Evolutionary conservation across 2,888 invertebrate species (phyloP), one percentile per base, ranked within the genome.

Genomic region (Trachelus iudaicus): DNA sequence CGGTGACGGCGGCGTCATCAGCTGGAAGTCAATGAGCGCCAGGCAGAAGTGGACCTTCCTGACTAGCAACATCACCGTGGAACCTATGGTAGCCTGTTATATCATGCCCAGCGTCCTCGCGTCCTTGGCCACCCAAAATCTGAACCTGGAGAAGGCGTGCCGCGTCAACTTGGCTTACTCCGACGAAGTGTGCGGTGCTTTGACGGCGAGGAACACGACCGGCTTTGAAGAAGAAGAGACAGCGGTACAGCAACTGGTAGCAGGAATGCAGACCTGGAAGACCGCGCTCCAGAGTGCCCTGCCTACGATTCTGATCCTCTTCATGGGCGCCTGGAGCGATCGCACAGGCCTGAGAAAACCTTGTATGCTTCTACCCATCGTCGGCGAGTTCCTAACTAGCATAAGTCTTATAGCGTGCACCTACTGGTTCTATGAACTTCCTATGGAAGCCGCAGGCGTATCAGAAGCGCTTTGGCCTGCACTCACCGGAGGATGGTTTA

Each of bases 101-200:
- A 95, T 96, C 79, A 94, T 94, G 88, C 93, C 94, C 1, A 93
- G 93, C 83, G 94, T 94, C 3, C 88, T 94, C 23, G 95, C 97
- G 2, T 94, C 95, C 73, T 89, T 97, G 83, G 97, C 97, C 33
- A 96, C 96, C 71, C 97, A 97, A 91, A 97, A 97, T 91, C 92
- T 97, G 75, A 96, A 96, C 90, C 92, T 97, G 87, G 97, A 97
- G 90, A 97, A 97, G 91, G 97, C 97, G 0, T 97, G 97, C 89
- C 92, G 97, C 82, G 97, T 97, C 1, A 97, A 97, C 90, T 93
- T 97, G 86, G 93, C 92, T 12, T 96, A 95, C 86, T 93, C 95
- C 0, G 94, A 94, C 78, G 94, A 94, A 83, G 93, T 97, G 4
- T 97, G 97, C 90, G 95, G 95, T 86, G 96, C 97, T 0, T 91